These are phyloP conservation scores for Meteorus sp. DNA, from an alignment of 1,140 invertebrate species.

Conservation along the genomic window DNA sequence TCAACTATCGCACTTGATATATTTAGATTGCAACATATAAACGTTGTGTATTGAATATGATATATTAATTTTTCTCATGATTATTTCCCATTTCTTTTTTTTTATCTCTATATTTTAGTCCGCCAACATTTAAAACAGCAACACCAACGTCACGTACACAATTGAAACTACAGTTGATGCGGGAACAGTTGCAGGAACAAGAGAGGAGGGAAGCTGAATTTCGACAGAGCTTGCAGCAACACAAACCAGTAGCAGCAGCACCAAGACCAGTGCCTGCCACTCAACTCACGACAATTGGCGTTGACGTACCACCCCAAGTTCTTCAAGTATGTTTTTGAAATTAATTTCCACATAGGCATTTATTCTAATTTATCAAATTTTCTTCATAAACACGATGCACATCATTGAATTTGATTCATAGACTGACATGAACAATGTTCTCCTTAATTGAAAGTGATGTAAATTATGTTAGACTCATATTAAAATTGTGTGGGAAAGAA, in stretches of 20 bases:
- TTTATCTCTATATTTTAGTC: conserved; percentile 63
- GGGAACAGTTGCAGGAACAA: conserved; percentile 78
- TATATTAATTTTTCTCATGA: not conserved
- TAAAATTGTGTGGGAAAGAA: no score
- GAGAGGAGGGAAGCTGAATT: conserved; percentile 63
- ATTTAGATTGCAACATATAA: no score
- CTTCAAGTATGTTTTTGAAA: conserved; percentile 65
- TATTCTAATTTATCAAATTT: no score
- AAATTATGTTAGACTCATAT: no score
- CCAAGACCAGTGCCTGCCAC: conserved; percentile 60
- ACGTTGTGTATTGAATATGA: no score
- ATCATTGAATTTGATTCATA: no score
- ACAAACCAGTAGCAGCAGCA: conserved; percentile 60
- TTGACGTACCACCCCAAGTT: conserved; percentile 79
- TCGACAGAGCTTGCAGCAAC: conserved; percentile 61
- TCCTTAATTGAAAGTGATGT: no score
- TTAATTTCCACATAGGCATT: not conserved
- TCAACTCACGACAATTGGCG: conserved; percentile 64
- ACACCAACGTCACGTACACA: conserved; percentile 81
- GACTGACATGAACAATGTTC: no score
- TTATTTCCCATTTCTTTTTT: conserved; percentile 3
- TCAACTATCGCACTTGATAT: no score
- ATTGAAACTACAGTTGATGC: conserved; percentile 82
- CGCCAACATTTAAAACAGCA: conserved; percentile 78
- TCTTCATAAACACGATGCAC: no score